These are phyloP conservation scores for Drosophila yooni DNA, from an alignment of 2,888 invertebrate species.

Conservation along the genomic window DNA sequence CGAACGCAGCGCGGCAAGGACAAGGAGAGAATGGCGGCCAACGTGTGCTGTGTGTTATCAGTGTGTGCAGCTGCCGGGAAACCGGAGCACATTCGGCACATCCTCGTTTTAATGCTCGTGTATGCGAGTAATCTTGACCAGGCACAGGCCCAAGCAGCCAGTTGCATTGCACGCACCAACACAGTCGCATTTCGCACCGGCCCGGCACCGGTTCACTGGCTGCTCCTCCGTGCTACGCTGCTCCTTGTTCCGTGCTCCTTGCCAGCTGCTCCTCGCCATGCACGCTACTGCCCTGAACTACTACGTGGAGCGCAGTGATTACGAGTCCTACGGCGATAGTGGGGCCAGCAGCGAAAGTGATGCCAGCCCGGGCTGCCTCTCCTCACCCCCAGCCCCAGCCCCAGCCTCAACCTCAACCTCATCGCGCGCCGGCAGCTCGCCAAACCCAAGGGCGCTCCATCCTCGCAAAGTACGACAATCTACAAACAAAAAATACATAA, in stretches of 20 bases:
- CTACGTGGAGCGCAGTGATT: slow-evolving; percentile 71
- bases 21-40: slow-evolving; percentile 12
- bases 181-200: slow-evolving; percentile 83
- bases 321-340: slow-evolving; percentile 49
- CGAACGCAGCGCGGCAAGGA: slow-evolving; percentile 25
- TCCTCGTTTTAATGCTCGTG: slow-evolving; percentile 53
- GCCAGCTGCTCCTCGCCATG: slow-evolving; percentile 45
- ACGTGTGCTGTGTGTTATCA: slow-evolving; percentile 56
- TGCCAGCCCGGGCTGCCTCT: slow-evolving; percentile 49
- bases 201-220: slow-evolving; percentile 81
- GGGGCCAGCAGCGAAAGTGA: slow-evolving; percentile 57
- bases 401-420: slow-evolving; percentile 41
- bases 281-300: slow-evolving; percentile 70
- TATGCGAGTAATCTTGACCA: slow-evolving; percentile 38
- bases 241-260: slow-evolving; percentile 5
- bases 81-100: slow-evolving; percentile 42
- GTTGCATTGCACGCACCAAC: slow-evolving; percentile 80
- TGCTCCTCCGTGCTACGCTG: slow-evolving; percentile 34
- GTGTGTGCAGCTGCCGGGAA: slow-evolving; percentile 52
- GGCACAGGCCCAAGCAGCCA: slow-evolving; percentile 61
- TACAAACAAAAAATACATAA: neutral
- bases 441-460: slow-evolving; percentile 7
- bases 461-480: slow-evolving; percentile 56
- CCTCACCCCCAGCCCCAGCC: slow-evolving; percentile 49
- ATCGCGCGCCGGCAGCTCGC: slow-evolving; percentile 52